Percentiles rank a stretch among this genome's conserved stretches.
Evolutionary conservation across 2,113 vertebrate genomes (phyloP).

Genomic region (Bagarius yarrelli): DNA sequence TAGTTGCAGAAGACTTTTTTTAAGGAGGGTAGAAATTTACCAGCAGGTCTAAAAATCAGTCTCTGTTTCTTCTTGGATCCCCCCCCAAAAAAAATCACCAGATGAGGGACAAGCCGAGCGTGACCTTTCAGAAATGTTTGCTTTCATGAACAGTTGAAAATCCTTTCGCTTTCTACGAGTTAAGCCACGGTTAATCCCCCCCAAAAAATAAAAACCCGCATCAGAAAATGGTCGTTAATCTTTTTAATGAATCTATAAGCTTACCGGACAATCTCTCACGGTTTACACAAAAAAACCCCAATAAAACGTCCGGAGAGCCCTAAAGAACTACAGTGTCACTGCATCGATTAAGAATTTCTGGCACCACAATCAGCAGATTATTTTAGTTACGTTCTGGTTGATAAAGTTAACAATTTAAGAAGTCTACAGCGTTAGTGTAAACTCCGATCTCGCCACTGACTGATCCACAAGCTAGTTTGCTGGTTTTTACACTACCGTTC

Average conservation of each 20-base stretch:
- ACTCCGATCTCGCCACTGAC: neutral
- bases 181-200: neutral
- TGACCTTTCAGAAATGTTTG: conserved; percentile 8
- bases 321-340: neutral
- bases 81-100: conserved; percentile 2
- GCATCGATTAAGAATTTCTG: neutral
- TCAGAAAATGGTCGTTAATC: neutral
- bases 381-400: neutral
- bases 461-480: neutral
- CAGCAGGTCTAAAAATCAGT: neutral
- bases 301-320: neutral
- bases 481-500: no score
- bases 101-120: neutral
- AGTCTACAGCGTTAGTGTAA: neutral
- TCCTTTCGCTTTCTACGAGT: neutral
- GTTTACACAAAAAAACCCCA: neutral
- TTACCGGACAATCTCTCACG: neutral
- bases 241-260: no score
- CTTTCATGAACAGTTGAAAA: neutral
- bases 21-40: no score
- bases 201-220: neutral
- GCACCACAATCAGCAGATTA: neutral
- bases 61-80: neutral
- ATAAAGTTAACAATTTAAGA: neutral
- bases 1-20: no score